phyloP scores from a whole-genome alignment of 2,797 vertebrate species.

The Bradypus variegatus region DNA sequence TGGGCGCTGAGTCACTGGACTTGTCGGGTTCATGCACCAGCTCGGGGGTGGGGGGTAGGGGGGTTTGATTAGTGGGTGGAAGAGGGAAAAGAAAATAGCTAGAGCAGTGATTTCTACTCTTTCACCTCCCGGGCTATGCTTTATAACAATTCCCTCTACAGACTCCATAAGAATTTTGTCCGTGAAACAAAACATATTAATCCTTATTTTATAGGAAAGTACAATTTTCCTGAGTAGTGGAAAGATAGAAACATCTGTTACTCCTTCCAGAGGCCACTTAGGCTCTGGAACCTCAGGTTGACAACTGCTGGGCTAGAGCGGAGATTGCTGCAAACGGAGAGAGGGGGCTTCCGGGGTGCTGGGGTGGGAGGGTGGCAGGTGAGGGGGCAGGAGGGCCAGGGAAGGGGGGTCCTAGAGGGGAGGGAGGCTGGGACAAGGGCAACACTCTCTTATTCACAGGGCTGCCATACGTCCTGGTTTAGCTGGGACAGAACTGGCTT shows the following conservation, averaged over 20 bases:
- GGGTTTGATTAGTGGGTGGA: background rate
- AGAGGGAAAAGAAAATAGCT: background rate
- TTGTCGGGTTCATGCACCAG: background rate
- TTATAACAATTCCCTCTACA: background rate
- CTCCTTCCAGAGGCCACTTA: background rate
- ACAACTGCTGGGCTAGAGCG: background rate
- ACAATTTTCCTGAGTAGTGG: background rate
- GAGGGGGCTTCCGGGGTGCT: too few species aligned
- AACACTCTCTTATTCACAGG: background rate
- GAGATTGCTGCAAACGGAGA: background rate
- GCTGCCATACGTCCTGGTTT: too few species aligned
- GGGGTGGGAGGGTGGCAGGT: background rate
- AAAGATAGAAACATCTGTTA: background rate
- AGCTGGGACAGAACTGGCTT: too few species aligned
- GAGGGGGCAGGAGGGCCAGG: background rate
- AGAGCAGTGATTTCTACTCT: background rate
- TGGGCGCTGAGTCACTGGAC: fast-evolving
- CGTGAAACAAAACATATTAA: background rate
- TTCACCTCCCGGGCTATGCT: background rate
- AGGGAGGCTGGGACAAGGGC: background rate
- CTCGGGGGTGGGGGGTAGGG: background rate
- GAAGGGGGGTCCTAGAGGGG: background rate
- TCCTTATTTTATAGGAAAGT: background rate
- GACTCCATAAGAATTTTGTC: background rate
- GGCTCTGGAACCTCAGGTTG: background rate